These are phyloP conservation scores for Terebella lapidaria DNA, from an alignment of 2,888 invertebrate genomes.

Conservation along the genomic window DNA sequence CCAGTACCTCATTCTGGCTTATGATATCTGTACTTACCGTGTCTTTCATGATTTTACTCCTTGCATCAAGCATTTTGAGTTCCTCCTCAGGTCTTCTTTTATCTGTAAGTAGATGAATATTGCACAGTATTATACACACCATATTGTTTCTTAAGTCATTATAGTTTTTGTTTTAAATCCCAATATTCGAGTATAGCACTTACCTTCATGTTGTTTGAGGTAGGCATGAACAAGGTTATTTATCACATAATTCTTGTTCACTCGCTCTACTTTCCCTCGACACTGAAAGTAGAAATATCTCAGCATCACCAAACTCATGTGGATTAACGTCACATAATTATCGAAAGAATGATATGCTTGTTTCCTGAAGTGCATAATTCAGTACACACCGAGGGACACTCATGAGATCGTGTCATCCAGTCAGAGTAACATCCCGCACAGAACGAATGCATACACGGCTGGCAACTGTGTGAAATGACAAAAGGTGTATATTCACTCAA, in stretches of 20 bases:
- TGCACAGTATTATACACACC: no score
- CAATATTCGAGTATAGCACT: no score
- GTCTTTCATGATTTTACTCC: conserved; percentile 46
- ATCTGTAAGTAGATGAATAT: conserved; percentile 33
- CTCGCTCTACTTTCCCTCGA: conserved; percentile 41
- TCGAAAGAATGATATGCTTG: not conserved
- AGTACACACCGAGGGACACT: conserved; percentile 45
- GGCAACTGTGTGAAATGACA: conserved; percentile 32
- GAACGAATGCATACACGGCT: conserved; percentile 53
- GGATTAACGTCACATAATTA: not conserved
- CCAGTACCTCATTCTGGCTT: no score
- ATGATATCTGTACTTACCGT: no score
- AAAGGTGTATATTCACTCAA: no score
- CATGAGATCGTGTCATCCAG: conserved; percentile 46
- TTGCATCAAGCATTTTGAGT: conserved; percentile 38
- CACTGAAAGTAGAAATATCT: conserved; percentile 34
- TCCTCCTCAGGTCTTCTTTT: conserved; percentile 44
- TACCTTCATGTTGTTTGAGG: conserved; percentile 44
- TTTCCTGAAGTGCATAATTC: no score
- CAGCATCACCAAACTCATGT: not conserved
- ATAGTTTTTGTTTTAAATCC: no score
- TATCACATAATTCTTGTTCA: conserved; percentile 51
- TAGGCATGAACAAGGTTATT: conserved; percentile 50
- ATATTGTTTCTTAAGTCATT: no score
- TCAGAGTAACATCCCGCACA: conserved; percentile 51